Percentiles rank a stretch among this genome's conserved stretches.
These are phyloP conservation scores for Lypha dubia DNA, from an alignment of 2,888 invertebrate species.

Conservation along the genomic window DNA sequence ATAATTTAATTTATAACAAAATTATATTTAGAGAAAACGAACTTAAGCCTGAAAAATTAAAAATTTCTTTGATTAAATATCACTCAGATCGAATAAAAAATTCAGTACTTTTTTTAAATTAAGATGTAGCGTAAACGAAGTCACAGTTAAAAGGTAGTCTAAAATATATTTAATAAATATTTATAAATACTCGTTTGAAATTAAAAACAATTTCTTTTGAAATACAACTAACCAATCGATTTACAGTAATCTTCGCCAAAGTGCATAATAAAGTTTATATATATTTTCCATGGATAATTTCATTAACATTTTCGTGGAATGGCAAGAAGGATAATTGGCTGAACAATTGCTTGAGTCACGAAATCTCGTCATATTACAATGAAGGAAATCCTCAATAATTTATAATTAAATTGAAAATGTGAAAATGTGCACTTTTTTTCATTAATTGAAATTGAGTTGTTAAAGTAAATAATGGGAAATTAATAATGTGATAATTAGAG, in stretches of 20 bases:
- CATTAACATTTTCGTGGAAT: not conserved
- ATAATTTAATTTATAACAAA: too few relatives aligned
- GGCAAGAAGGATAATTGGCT: not conserved
- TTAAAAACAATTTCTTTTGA: too few relatives aligned
- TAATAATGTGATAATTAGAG: not conserved
- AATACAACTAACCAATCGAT: too few relatives aligned
- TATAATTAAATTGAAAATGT: slow-evolving; percentile 8
- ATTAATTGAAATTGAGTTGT: not conserved
- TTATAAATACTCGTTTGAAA: too few relatives aligned
- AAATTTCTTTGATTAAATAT: too few relatives aligned
- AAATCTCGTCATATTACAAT: not conserved
- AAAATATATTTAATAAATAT: not conserved
- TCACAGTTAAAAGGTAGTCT: too few relatives aligned
- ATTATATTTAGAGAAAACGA: too few relatives aligned
- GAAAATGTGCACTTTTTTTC: not conserved
- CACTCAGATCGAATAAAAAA: too few relatives aligned
- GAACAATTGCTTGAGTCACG: not conserved
- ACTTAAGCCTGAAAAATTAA: too few relatives aligned
- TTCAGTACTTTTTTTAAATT: too few relatives aligned
- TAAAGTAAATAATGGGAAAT: not conserved
- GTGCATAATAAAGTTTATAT: not conserved
- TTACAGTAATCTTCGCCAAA: too few relatives aligned
- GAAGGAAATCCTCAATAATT: slow-evolving; percentile 52
- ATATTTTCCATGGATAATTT: not conserved
- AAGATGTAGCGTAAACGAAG: too few relatives aligned